Conservation (phyloP, 2,888 invertebrate genomes). For the Melanostoma scalare region DNA sequence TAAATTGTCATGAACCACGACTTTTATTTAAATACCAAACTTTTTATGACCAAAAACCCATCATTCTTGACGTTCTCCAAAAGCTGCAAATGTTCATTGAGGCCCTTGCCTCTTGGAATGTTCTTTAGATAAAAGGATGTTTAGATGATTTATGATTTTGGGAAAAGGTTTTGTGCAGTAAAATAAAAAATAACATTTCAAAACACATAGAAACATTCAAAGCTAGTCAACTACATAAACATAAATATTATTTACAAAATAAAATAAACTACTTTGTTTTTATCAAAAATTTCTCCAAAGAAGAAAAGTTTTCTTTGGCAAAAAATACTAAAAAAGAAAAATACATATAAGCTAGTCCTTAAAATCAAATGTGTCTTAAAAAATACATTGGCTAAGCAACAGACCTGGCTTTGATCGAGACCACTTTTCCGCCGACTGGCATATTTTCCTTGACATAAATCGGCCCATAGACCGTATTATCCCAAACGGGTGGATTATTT, state of each 20-base stretch:
- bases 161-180: constrained; percentile 50
- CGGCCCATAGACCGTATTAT: constrained; percentile 97
- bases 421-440: constrained; percentile 98
- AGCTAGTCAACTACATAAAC: constrained; percentile 47
- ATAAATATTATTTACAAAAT: constrained; percentile 36
- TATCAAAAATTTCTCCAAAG: neutral
- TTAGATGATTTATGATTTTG: neutral
- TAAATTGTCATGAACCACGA: no score
- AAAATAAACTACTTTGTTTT: constrained; percentile 33
- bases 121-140: no score
- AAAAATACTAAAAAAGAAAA: no score
- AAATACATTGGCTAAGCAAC: constrained; percentile 81
- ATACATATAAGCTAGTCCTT: no score
- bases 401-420: constrained; percentile 99
- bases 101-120: no score
- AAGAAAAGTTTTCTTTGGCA: neutral
- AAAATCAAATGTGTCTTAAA: neutral
- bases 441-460: constrained; percentile 98
- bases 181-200: constrained; percentile 37
- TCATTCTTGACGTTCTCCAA: no score
- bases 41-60: no score
- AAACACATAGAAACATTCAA: constrained; percentile 47
- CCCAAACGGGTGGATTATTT: constrained; percentile 99
- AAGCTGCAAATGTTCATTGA: no score
- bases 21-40: no score